These are phyloP conservation scores for Danaus melanippus DNA, from an alignment of 1,140 invertebrate genomes.

Conservation along the genomic window DNA sequence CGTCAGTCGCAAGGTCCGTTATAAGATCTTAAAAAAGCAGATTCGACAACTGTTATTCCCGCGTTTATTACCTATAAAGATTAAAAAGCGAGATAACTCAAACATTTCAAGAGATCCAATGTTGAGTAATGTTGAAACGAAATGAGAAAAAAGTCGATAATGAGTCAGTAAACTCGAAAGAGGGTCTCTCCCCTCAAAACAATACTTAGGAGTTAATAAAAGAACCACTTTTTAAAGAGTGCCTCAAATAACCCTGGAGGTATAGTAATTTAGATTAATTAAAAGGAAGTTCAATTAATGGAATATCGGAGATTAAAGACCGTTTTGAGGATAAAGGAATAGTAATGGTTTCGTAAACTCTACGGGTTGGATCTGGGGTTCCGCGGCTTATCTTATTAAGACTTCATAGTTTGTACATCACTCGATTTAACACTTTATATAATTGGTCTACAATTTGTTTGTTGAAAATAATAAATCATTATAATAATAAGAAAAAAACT, in stretches of 20 bases:
- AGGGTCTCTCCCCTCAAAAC: conserved; percentile 54
- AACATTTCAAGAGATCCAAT: conserved; percentile 20
- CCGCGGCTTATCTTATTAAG: no score
- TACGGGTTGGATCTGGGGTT: no score
- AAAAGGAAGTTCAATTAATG: conserved; percentile 27
- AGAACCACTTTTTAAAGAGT: conserved; percentile 52
- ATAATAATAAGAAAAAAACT: no score
- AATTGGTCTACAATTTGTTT: no score
- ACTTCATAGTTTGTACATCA: no score
- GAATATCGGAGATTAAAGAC: conserved; percentile 7
- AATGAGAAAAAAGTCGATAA: conserved; percentile 50
- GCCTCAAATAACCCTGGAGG: conserved; percentile 24
- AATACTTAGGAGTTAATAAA: conserved; percentile 64
- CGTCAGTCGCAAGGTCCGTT: no score
- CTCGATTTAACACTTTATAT: no score
- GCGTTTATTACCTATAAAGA: conserved; percentile 4
- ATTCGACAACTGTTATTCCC: no score
- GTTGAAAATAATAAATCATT: no score
- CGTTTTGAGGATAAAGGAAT: conserved; percentile 7
- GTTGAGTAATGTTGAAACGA: conserved; percentile 23
- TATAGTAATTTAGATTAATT: conserved; percentile 50
- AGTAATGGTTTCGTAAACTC: not conserved
- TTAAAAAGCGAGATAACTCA: conserved; percentile 15
- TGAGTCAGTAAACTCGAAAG: conserved; percentile 52
- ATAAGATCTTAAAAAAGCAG: no score